phyloP scores from a whole-genome alignment of 2,113 vertebrate genomes.

The Numida meleagris region DNA sequence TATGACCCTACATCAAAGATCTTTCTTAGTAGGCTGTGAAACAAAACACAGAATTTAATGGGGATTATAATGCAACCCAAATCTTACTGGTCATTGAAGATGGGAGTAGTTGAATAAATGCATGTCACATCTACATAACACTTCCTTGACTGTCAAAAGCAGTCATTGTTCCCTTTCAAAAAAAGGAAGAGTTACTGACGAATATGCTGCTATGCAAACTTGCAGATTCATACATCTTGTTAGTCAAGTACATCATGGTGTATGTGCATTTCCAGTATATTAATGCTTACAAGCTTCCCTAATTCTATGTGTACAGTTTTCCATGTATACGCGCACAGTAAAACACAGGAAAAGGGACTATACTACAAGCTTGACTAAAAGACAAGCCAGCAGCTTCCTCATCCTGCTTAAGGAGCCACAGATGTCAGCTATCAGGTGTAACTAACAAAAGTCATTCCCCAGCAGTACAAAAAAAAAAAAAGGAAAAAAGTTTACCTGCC shows the following conservation, averaged over 20 bases:
- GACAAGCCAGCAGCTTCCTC: background rate
- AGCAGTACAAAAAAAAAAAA: background rate
- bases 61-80: background rate
- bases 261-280: background rate
- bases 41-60: background rate
- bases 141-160: background rate
- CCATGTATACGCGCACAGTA: background rate
- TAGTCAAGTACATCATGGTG: accelerated
- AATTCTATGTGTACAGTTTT: background rate
- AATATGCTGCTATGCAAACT: background rate
- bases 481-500: background rate
- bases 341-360: background rate
- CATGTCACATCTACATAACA: background rate
- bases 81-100: background rate
- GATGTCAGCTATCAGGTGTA: background rate
- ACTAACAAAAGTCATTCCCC: background rate
- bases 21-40: background rate
- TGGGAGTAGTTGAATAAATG: background rate
- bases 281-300: background rate
- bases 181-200: background rate
- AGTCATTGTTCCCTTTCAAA: background rate
- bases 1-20: background rate
- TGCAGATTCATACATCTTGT: background rate
- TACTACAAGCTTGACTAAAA: background rate
- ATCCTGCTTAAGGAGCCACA: background rate